These are phyloP conservation scores for Melipona bicolor DNA, from an alignment of 2,888 invertebrate genomes.

Conservation along the genomic window DNA sequence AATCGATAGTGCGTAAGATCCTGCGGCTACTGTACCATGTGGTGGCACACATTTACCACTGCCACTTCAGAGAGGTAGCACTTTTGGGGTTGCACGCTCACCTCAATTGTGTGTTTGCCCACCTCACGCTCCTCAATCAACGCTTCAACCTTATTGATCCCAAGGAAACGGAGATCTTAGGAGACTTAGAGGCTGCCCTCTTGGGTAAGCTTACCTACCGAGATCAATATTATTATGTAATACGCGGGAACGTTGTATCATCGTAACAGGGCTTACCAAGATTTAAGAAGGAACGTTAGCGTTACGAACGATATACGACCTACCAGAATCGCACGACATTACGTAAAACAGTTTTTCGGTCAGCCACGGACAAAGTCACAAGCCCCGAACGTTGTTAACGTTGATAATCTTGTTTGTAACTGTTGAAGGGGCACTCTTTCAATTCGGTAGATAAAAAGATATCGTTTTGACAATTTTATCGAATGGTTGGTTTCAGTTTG, in stretches of 20 bases:
- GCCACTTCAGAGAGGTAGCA: constrained; percentile 98
- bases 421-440: not conserved
- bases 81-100: constrained; percentile 97
- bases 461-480: not conserved
- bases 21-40: constrained; percentile 98
- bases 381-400: not conserved
- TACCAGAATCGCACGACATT: constrained; percentile 30
- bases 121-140: constrained; percentile 93
- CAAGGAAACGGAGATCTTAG: constrained; percentile 97
- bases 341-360: constrained; percentile 12
- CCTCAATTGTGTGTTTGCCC: constrained; percentile 98
- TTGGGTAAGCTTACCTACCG: constrained; percentile 76
- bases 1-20: constrained; percentile 97
- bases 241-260: not conserved
- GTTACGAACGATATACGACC: constrained; percentile 2
- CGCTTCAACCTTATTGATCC: constrained; percentile 97
- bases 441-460: not conserved
- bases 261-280: constrained; percentile 29
- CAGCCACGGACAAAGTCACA: not conserved
- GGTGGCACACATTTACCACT: constrained; percentile 98
- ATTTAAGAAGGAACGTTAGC: constrained; percentile 25
- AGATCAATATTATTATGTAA: constrained; percentile 50
- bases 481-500: not conserved
- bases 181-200: constrained; percentile 95
- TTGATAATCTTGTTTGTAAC: not conserved